Evolutionary conservation across 2,113 vertebrate species (phyloP).

Genomic region (Bubalus kerabau): DNA sequence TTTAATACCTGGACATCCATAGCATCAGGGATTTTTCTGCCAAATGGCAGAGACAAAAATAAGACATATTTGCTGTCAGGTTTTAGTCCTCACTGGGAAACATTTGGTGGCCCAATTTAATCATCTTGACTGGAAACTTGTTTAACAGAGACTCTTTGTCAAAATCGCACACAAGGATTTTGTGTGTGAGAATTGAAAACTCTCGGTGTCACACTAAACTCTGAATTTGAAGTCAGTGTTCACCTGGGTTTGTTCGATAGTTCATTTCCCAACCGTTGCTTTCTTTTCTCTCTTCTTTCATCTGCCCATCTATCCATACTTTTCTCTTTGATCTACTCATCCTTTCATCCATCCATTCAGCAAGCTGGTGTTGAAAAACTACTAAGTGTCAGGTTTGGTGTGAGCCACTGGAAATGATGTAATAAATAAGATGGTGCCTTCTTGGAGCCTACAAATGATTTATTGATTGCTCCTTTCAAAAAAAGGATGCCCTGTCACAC

Average conservation of each 20-base stretch:
- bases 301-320: not conserved
- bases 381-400: not conserved
- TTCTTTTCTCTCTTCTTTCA: not conserved
- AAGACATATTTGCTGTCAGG: constrained; percentile 17
- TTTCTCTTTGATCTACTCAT: not conserved
- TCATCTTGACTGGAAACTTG: not conserved
- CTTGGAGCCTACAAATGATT: not conserved
- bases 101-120: not conserved
- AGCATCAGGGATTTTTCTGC: not conserved
- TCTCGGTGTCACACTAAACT: not conserved
- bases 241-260: not conserved
- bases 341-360: not conserved
- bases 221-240: not conserved
- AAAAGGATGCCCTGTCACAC: not conserved
- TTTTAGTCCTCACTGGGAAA: constrained; percentile 15
- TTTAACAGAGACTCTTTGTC: not conserved
- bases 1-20: not conserved
- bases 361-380: not conserved
- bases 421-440: not conserved
- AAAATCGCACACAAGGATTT: not conserved
- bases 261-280: not conserved
- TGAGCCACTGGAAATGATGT: not conserved
- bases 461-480: not conserved
- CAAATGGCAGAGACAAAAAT: not conserved
- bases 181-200: not conserved